Base-by-base conservation (phyloP, 2,888 invertebrate genomes). In the Bhutanitis thaidina region DNA sequence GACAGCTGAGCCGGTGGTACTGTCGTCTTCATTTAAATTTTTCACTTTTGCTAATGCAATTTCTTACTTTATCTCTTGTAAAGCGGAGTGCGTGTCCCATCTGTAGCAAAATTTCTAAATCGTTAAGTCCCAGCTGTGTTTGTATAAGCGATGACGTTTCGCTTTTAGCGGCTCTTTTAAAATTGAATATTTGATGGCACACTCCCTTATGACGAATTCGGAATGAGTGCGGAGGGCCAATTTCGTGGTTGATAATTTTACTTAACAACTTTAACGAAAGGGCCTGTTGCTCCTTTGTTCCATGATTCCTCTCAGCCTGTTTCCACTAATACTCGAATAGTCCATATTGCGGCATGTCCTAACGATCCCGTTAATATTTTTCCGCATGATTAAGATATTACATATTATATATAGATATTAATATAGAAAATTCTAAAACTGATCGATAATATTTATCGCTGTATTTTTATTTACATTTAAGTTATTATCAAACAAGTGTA, bases 161-260 rank as follows among this genome's bases (percentile, higher is more conserved):
- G 90, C 89, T 88, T 86, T 89, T 89, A 89, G 89, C 88, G 86
- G 79, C 72, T 83, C 83, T 87, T 89, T 89, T 89, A 89, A 89
- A 89, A 88, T 89, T 89, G 87, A 89, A 89, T 89, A 89, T 89
- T 89, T 89, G 88, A 89, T 89, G 88, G 72, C 77, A 72, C 77
- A 72, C 84, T 86, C 88, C 84, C 85, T 84, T 77, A 83, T 83
- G 84, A 86, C 81, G 82, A 87, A 83, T 87, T 75, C 78, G 70
- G 74, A 72, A 73, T 69, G 77, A 77, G 74, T 69, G 69, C 69
- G 65, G 74, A 78, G 73, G 74, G 74, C 79, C 76, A 66, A 78
- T 77, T 79, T 68, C 63, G 76, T 60, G 73, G 71, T 63, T 71
- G 80, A 81, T 83, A 75, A 85, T 86, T 82, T 85, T 88, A 3